Evolutionary conservation across 2,888 invertebrate species (phyloP).

Genomic region (Nasonia oneida): DNA sequence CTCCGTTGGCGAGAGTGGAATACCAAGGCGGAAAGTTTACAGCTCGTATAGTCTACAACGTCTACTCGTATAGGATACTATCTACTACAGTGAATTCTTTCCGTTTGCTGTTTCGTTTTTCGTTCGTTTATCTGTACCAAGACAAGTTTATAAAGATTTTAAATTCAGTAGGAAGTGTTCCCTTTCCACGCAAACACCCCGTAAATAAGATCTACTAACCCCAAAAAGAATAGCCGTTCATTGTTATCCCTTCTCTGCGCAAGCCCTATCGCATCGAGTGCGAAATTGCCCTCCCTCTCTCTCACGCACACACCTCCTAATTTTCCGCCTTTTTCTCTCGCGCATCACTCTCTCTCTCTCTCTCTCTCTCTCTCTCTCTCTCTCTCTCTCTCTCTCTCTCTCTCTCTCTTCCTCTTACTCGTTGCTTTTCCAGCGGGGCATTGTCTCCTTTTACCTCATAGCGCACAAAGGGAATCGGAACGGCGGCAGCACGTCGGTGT

Average conservation of each 20-base stretch:
- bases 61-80: no score
- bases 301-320: neutral
- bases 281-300: neutral
- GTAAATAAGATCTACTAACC: neutral
- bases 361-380: neutral
- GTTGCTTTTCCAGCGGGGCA: conserved; percentile 8
- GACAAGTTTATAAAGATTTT: neutral
- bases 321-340: neutral
- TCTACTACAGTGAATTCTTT: no score
- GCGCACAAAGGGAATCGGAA: conserved; percentile 45
- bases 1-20: neutral
- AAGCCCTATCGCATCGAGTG: neutral
- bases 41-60: neutral
- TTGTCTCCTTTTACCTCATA: conserved; percentile 26
- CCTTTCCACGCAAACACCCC: neutral
- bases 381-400: neutral
- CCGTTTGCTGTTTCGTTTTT: neutral
- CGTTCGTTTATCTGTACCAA: neutral
- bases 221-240: neutral
- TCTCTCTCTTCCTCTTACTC: neutral
- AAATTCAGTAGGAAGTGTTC: neutral
- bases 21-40: neutral
- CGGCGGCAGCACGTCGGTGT: neutral
- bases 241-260: neutral
- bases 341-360: neutral